Conservation (phyloP, 2,797 vertebrate genomes). For the Myotis myotis region DNA sequence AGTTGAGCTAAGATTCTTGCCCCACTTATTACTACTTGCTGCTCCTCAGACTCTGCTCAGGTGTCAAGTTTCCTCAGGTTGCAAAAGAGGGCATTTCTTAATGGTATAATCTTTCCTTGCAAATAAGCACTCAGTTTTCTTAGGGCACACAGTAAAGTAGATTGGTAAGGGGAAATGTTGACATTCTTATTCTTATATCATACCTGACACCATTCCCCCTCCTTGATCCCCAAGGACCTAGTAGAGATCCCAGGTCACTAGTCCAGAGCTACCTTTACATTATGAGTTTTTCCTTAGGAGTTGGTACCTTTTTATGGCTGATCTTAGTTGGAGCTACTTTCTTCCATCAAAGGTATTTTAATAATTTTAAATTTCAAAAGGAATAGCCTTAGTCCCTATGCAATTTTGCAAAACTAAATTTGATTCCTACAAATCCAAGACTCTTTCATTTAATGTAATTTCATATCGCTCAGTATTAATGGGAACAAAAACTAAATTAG, state of each 20-base stretch:
- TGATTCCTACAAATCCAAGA: constrained; percentile 23
- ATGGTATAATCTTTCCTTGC: not conserved
- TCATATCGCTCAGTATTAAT: constrained; percentile 10
- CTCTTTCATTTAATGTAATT: not conserved
- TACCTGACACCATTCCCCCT: not conserved
- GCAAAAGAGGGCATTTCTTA: not conserved
- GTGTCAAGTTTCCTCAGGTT: not conserved
- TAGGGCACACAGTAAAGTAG: not conserved
- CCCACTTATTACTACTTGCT: not conserved
- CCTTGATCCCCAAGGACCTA: not conserved
- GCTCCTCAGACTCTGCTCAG: not conserved
- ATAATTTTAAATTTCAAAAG: constrained; percentile 44
- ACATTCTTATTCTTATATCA: not conserved
- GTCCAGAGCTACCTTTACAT: not conserved
- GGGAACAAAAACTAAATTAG: constrained; percentile 35
- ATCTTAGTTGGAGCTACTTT: not conserved
- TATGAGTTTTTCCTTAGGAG: not conserved
- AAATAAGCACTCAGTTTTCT: not conserved
- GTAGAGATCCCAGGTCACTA: not conserved
- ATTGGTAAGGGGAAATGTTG: not conserved
- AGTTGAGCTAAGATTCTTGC: not conserved
- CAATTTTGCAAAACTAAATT: constrained; percentile 36
- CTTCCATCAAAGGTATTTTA: constrained; percentile 36
- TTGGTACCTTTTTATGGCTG: not conserved
- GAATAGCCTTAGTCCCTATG: not conserved